phyloP scores from a whole-genome alignment of 2,888 invertebrate species.

The Leptinotarsa haldemani region DNA sequence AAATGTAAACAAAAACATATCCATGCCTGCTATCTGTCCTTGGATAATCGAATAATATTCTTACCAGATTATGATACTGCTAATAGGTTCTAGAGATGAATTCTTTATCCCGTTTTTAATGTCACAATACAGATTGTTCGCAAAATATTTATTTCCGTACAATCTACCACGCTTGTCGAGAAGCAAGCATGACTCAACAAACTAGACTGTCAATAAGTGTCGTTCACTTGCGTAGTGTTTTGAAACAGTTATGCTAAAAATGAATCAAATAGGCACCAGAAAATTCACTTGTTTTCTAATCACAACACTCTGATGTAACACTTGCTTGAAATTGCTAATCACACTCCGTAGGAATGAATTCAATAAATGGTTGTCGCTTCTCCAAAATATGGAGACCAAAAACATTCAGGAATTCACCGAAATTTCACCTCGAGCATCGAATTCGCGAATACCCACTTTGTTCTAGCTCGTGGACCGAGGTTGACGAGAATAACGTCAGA shows the following conservation, averaged over 20 bases:
- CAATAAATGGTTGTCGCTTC: slow-evolving; percentile 4
- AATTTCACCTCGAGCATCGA: slow-evolving; percentile 31
- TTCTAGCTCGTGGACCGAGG: slow-evolving; percentile 36
- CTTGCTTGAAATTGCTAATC: slow-evolving; percentile 1
- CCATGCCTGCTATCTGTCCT: slow-evolving; percentile 26
- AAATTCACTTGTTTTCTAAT: slow-evolving; percentile 1
- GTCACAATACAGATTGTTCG: slow-evolving; percentile 5
- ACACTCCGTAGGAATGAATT: background rate
- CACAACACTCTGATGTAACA: slow-evolving; percentile 16
- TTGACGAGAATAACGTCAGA: slow-evolving; percentile 38
- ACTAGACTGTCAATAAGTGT: slow-evolving; percentile 21
- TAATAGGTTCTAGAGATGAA: background rate
- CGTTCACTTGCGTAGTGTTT: slow-evolving; percentile 5
- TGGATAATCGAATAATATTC: slow-evolving; percentile 2
- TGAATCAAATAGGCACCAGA: background rate
- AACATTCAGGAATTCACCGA: slow-evolving; percentile 20
- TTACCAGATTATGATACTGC: slow-evolving; percentile 12
- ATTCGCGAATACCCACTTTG: slow-evolving; percentile 32
- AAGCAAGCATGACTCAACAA: slow-evolving; percentile 26
- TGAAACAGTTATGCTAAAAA: background rate
- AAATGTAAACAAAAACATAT: slow-evolving; percentile 42
- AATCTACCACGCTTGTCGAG: slow-evolving; percentile 4
- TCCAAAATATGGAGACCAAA: slow-evolving; percentile 11
- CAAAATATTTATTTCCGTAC: slow-evolving; percentile 2
- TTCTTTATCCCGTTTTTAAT: slow-evolving; percentile 1